Evolutionary conservation across 1,140 invertebrate species (phyloP).

Genomic region (Mactra quadrangularis): DNA sequence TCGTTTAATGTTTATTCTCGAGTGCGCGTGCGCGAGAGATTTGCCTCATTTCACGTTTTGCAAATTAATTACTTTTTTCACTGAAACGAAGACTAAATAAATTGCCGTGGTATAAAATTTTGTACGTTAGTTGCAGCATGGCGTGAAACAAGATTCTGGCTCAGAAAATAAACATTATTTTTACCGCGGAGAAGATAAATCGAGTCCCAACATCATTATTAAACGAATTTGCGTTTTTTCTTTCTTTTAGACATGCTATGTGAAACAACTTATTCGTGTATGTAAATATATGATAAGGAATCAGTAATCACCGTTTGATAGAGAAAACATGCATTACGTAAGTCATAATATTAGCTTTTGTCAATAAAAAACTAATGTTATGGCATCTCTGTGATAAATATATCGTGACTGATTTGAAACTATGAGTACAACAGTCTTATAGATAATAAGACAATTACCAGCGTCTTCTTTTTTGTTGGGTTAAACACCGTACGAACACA

Average conservation of each 20-base stretch:
- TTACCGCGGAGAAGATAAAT: conserved; percentile 36
- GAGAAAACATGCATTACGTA: too few relatives aligned
- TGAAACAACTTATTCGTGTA: conserved; percentile 12
- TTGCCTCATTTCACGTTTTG: conserved; percentile 52
- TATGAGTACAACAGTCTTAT: too few relatives aligned
- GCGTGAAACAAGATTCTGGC: conserved; percentile 58
- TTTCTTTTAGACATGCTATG: not conserved
- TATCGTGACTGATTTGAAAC: too few relatives aligned
- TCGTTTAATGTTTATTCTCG: conserved; percentile 3
- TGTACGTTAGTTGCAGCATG: conserved; percentile 48
- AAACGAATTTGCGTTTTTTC: conserved; percentile 8
- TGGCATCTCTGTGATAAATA: too few relatives aligned
- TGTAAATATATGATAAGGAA: not conserved
- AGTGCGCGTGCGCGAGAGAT: conserved; percentile 33
- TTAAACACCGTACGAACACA: too few relatives aligned
- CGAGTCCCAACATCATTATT: conserved; percentile 30
- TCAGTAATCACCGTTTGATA: too few relatives aligned
- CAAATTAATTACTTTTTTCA: conserved; percentile 55
- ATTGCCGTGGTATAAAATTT: conserved; percentile 54
- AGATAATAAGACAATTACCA: too few relatives aligned
- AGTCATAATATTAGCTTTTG: too few relatives aligned
- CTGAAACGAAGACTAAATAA: conserved; percentile 42
- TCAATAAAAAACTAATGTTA: too few relatives aligned
- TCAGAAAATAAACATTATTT: conserved; percentile 54
- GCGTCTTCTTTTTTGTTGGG: too few relatives aligned